Evolutionary conservation across 1,140 invertebrate species (phyloP).

Genomic region (Paramacrobiotus metropolitanus): DNA sequence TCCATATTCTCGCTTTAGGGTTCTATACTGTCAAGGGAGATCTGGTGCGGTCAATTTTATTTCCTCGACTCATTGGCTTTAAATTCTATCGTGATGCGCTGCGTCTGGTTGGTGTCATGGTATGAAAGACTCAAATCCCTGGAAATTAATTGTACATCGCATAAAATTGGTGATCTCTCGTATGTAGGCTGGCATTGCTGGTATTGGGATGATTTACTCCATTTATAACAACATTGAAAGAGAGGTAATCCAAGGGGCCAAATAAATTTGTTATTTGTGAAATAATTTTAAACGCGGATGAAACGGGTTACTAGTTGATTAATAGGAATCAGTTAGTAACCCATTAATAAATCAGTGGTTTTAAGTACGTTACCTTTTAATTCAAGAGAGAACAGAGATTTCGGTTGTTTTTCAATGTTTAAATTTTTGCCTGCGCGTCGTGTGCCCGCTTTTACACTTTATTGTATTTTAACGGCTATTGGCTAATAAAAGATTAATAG

Average conservation of each 20-base stretch:
- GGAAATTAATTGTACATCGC: neutral
- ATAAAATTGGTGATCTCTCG: slow-evolving; percentile 8
- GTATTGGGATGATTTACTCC: slow-evolving; percentile 28
- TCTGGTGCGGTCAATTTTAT: slow-evolving; percentile 33
- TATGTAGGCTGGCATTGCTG: slow-evolving; percentile 26
- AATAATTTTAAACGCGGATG: neutral
- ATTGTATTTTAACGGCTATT: too few species aligned
- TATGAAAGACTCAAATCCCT: slow-evolving; percentile 2
- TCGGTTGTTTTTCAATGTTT: too few species aligned
- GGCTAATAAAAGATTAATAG: too few species aligned
- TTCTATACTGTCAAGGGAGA: slow-evolving; percentile 35
- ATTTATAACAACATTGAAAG: slow-evolving; percentile 22
- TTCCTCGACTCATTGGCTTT: slow-evolving; percentile 33
- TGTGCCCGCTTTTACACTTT: too few species aligned
- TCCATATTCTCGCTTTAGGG: slow-evolving; percentile 37
- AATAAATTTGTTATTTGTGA: too few species aligned
- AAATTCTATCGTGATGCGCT: slow-evolving; percentile 32
- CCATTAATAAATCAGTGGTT: too few species aligned
- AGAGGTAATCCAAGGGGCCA: too few species aligned
- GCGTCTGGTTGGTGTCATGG: slow-evolving; percentile 22
- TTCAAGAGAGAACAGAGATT: too few species aligned
- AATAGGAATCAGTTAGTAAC: neutral
- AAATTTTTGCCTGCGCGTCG: too few species aligned
- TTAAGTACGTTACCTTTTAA: too few species aligned
- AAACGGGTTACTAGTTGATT: slow-evolving; percentile 3